Evolutionary conservation across 1,140 invertebrate species (phyloP).

Genomic region (Sycophaga agraensis): DNA sequence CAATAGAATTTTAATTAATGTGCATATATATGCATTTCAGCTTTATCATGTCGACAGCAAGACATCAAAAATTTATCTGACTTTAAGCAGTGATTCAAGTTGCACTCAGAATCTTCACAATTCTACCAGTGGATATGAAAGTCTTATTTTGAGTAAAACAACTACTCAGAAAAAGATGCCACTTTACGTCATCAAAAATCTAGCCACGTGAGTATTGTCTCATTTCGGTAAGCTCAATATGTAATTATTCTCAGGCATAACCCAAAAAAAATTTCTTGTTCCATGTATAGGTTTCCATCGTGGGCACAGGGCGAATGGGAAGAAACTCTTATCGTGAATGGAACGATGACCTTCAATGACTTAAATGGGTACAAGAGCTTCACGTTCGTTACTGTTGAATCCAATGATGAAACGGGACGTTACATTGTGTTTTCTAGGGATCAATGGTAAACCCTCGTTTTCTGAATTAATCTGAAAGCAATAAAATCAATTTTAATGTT

Average conservation of each 20-base stretch:
- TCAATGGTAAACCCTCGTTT: constrained; percentile 46
- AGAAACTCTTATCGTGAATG: constrained; percentile 63
- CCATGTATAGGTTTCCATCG: constrained; percentile 60
- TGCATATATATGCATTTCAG: no score
- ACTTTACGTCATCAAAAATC: constrained; percentile 49
- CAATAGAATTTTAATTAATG: background rate
- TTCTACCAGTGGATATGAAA: constrained; percentile 65
- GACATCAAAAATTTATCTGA: constrained; percentile 63
- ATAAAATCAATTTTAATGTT: constrained; percentile 15
- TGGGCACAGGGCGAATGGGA: constrained; percentile 71
- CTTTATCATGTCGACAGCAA: constrained; percentile 62
- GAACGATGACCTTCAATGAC: constrained; percentile 67
- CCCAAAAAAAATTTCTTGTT: constrained; percentile 1
- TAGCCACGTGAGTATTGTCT: constrained; percentile 51
- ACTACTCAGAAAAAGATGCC: constrained; percentile 52
- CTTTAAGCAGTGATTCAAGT: constrained; percentile 71
- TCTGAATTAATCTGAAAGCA: constrained; percentile 20
- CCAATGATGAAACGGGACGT: constrained; percentile 49
- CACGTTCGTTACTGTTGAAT: constrained; percentile 63
- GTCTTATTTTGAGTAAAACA: constrained; percentile 58
- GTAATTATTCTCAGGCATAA: background rate
- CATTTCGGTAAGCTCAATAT: no score
- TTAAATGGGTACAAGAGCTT: constrained; percentile 67
- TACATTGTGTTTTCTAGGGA: constrained; percentile 52
- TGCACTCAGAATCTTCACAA: constrained; percentile 63